Base-by-base conservation (phyloP, 2,797 vertebrate species). In the Menidia menidia region DNA sequence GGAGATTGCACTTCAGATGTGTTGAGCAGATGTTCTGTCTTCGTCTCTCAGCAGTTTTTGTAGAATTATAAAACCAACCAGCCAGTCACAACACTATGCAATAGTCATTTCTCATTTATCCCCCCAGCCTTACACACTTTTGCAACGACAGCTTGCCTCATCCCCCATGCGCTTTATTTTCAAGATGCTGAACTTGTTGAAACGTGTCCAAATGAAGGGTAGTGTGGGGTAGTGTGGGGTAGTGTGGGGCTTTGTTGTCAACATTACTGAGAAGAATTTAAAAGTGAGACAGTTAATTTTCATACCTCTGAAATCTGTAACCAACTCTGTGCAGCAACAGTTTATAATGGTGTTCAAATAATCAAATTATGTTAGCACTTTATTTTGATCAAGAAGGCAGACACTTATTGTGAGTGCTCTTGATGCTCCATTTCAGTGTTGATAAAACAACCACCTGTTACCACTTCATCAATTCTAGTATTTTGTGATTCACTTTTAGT, bases 21-120 rank as follows among this genome's bases (percentile, higher is more conserved):
- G 83, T 80, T 16, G 73, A 88, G 80, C 90, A 91, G 89, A 92
- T 92, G 92, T 87, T 92, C 70, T 2, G 80, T 83, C 77, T 77
- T 71, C 6, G 44, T 89, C 82, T 86, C 73, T 86, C 85, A 68
- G 83, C 83, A 69, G 62, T 84, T 88, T 88, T 71, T 76, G 77
- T 76, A 72, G 77, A 85, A 86, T 88, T 85, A 78, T 84, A 73
- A 87, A 89, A 79, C 78, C 80, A 85, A 77, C 65, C 84, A 83
- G 72, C 69, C 80, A 84, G 67, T 89, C 83, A 85, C 64, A 78
- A 66, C 76, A 77, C 69, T 47, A 57, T 14, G 44, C 77, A 76
- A 70, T 45, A 88, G 77, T 81, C 68, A 80, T 90, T 83, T 72
- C 77, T 88, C 85, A 86, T 87, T 67, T 73, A 81, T 25, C 63